Percentiles rank a stretch among this genome's conserved stretches.
Evolutionary conservation across 92 coral and sea anemone species (phyloP).

Genomic region (Zoanthus solanderi): DNA sequence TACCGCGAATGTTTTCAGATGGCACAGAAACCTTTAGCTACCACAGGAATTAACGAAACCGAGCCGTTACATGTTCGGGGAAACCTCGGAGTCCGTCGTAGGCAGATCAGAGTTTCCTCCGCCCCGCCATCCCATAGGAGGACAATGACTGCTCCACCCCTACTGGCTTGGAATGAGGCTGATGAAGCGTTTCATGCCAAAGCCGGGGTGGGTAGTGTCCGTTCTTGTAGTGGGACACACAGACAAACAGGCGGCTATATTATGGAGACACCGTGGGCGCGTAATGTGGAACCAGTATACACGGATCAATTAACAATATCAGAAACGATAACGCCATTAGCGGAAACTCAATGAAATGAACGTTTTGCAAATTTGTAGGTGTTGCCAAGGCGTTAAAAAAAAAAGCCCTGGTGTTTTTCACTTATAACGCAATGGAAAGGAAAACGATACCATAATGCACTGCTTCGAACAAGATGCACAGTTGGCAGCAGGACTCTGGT

Average conservation of each 20-base stretch:
- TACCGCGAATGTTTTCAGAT: conserved; percentile 77
- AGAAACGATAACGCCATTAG: conserved; percentile 88
- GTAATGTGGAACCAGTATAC: conserved; percentile 50
- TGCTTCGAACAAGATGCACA: no score
- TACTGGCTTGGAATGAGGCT: conserved; percentile 97
- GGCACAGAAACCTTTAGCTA: conserved; percentile 23
- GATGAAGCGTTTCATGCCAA: conserved; percentile 76
- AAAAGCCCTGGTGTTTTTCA: no score
- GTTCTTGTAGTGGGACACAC: conserved; percentile 53
- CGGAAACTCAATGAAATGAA: conserved; percentile 57
- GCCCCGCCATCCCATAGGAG: conserved; percentile 84
- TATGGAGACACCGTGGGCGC: conserved; percentile 69
- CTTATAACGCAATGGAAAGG: no score
- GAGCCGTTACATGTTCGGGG: conserved; percentile 91
- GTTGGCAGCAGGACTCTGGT: no score
- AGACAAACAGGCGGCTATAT: conserved; percentile 36
- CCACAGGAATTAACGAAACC: conserved; percentile 66
- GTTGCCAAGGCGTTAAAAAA: no score
- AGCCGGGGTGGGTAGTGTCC: conserved; percentile 81
- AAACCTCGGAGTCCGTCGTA: conserved; percentile 82
- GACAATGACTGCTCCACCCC: conserved; percentile 74
- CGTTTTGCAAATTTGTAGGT: no score
- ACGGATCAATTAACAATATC: conserved; percentile 64
- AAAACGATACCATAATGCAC: no score
- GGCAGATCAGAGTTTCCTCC: conserved; percentile 80